phyloP scores from a whole-genome alignment of 64 coral and sea anemone species.

The Porites australiensis region DNA sequence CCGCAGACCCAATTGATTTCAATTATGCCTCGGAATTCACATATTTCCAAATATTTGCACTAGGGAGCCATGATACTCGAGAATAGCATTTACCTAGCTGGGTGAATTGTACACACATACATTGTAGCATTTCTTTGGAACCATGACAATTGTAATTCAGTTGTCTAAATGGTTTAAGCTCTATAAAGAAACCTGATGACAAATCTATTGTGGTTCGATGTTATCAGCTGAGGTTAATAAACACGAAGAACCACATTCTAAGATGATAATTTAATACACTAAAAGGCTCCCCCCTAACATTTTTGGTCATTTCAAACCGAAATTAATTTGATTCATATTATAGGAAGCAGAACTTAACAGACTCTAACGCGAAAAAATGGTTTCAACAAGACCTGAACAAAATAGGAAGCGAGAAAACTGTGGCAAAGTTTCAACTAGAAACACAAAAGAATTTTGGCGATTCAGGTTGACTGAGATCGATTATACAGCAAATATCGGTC shows the following conservation, averaged over 20 bases:
- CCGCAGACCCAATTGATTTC: slow-evolving; percentile 11
- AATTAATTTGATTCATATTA: no score
- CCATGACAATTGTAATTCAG: slow-evolving; percentile 1
- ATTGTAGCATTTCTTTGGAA: not conserved
- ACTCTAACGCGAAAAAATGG: no score
- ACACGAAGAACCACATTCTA: slow-evolving; percentile 5
- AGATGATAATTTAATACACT: not conserved
- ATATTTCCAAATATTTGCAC: slow-evolving; percentile 31
- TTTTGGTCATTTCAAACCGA: not conserved
- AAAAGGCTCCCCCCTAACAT: not conserved
- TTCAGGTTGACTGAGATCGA: not conserved
- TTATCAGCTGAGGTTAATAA: slow-evolving; percentile 33
- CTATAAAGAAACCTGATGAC: not conserved
- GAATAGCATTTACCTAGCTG: slow-evolving; percentile 37
- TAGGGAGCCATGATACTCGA: slow-evolving; percentile 6
- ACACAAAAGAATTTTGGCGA: not conserved
- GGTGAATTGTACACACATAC: not conserved
- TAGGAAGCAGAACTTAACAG: no score
- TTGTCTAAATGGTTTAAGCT: not conserved
- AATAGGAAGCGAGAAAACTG: not conserved
- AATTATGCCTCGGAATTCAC: slow-evolving; percentile 14
- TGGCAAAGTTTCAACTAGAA: slow-evolving; percentile 15
- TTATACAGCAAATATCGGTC: not conserved
- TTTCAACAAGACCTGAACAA: no score
- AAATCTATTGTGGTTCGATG: not conserved